These are phyloP conservation scores for Eubasilissa splendida DNA, from an alignment of 2,888 invertebrate species.

Conservation along the genomic window DNA sequence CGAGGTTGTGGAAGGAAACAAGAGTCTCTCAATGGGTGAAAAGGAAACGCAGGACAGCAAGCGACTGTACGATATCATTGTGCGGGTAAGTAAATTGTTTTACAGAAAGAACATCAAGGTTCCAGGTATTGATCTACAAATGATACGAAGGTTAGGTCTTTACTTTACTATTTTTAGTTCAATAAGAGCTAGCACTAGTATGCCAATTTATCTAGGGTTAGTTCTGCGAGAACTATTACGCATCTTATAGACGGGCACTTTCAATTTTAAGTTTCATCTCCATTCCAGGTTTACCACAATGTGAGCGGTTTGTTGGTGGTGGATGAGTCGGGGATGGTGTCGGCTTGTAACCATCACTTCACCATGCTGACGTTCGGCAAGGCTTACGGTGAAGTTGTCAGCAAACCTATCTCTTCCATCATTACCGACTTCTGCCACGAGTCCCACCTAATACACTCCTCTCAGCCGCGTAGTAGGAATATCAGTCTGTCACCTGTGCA, in stretches of 20 bases:
- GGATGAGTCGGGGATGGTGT: conserved; percentile 75
- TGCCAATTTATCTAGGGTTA: conserved; percentile 51
- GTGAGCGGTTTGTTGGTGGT: conserved; percentile 79
- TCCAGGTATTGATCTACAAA: no score
- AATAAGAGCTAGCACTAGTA: no score
- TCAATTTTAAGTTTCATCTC: no score
- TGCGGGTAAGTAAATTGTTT: conserved; percentile 64
- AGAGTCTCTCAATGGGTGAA: conserved; percentile 30
- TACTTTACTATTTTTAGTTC: no score
- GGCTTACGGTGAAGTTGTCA: conserved; percentile 73
- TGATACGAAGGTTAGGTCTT: no score
- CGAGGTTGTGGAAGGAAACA: conserved; percentile 53
- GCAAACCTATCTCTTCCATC: conserved; percentile 72
- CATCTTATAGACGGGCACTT: not conserved
- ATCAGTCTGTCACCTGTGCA: conserved; percentile 73
- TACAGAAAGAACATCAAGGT: no score
- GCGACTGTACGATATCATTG: conserved; percentile 65
- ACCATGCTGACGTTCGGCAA: conserved; percentile 78
- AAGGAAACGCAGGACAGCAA: conserved; percentile 62
- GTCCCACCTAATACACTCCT: conserved; percentile 68
- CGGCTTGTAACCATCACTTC: conserved; percentile 79
- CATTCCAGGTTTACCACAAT: conserved; percentile 72
- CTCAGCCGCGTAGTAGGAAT: conserved; percentile 67
- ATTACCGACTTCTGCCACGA: conserved; percentile 78
- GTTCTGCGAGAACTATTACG: not conserved